phyloP scores from a whole-genome alignment of 2,797 vertebrate species.

The Thamnophis elegans region DNA sequence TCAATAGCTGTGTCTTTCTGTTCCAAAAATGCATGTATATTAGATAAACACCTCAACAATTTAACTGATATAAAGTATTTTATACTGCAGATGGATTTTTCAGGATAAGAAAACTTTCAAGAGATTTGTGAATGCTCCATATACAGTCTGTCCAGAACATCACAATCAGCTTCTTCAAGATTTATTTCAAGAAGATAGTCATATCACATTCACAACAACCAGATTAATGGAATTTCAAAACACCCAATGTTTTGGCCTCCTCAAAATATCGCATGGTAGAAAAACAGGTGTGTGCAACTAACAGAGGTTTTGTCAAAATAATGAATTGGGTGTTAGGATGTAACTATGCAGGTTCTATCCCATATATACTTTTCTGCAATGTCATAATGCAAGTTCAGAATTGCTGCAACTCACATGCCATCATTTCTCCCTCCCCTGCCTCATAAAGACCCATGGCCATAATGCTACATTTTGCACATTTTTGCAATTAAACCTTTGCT shows the following conservation, averaged over 20 bases:
- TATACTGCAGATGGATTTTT: not conserved
- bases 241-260: not conserved
- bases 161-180: not conserved
- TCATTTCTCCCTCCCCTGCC: not conserved
- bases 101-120: not conserved
- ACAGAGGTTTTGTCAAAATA: not conserved
- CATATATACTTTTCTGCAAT: not conserved
- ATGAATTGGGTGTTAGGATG: not conserved
- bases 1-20: not conserved
- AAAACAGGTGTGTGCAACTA: not conserved
- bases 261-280: not conserved
- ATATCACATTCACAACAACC: not conserved
- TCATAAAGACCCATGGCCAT: not conserved
- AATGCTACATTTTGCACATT: not conserved
- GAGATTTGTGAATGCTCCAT: not conserved
- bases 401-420: not conserved
- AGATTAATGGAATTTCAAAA: not conserved
- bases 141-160: not conserved
- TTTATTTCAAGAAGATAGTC: not conserved
- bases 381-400: not conserved
- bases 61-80: not conserved
- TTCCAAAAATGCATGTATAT: not conserved
- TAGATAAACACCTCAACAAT: not conserved
- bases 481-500: not conserved
- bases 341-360: not conserved